Conservation (phyloP, 1,140 invertebrate genomes). For the Cotesia typhae region DNA sequence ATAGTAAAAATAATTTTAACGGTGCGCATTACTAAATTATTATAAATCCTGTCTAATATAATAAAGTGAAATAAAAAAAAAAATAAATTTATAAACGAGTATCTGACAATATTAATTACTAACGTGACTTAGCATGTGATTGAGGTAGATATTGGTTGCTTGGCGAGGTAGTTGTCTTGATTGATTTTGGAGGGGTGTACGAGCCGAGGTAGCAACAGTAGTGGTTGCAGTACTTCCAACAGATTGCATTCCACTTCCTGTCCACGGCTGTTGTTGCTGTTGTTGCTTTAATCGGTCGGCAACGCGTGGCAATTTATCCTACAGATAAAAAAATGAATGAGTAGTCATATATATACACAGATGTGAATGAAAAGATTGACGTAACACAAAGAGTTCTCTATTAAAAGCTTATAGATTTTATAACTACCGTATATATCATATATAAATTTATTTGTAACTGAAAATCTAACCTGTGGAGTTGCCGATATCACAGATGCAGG, state of each 20-base stretch:
- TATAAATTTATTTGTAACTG: constrained; percentile 2
- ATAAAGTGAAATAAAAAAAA: constrained; percentile 24
- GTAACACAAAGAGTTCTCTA: not conserved
- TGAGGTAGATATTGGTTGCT: constrained; percentile 70
- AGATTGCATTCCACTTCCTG: constrained; percentile 58
- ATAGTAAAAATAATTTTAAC: too few relatives aligned
- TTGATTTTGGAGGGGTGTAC: constrained; percentile 61
- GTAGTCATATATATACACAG: not conserved
- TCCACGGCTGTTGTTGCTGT: constrained; percentile 55
- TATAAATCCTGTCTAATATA: too few relatives aligned
- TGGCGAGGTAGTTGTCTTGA: constrained; percentile 64
- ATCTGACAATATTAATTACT: constrained; percentile 28
- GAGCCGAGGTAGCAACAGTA: constrained; percentile 58
- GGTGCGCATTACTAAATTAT: too few relatives aligned
- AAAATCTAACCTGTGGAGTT: constrained; percentile 66
- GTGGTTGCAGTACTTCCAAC: constrained; percentile 57
- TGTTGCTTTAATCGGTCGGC: constrained; percentile 55
- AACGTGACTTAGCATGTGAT: constrained; percentile 63
- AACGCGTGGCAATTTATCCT: constrained; percentile 69
- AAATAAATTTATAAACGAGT: constrained; percentile 32
- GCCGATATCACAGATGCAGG: constrained; percentile 73
- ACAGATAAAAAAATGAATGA: constrained; percentile 26
- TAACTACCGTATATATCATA: not conserved
- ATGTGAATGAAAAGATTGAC: not conserved
- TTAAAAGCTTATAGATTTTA: not conserved